A percentile compares a stretch with the other conserved stretches of the same genome.
These are phyloP conservation scores for Calidris pugnax DNA, from an alignment of 2,113 vertebrate species.

Conservation along the genomic window DNA sequence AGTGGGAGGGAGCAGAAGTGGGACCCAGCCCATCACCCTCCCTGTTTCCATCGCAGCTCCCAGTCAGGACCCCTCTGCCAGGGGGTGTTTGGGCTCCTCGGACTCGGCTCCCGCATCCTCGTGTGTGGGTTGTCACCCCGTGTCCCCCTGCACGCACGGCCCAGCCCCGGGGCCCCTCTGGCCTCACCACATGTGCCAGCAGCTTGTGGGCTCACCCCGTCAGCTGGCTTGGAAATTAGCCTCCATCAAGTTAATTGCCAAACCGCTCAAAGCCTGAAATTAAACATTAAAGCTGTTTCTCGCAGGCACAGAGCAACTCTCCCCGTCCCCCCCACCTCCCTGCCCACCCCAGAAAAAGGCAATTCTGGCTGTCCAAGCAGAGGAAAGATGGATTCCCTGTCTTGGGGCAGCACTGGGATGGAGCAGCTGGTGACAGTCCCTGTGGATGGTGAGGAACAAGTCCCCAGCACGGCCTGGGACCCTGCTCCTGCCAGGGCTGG, in stretches of 20 bases:
- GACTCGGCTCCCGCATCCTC: fast-evolving
- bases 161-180: not conserved
- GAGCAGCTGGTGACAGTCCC: not conserved
- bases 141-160: fast-evolving
- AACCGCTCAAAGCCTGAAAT: constrained; percentile 9
- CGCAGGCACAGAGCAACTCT: not conserved
- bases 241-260: constrained; percentile 54
- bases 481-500: fast-evolving
- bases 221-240: constrained; percentile 36
- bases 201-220: not conserved
- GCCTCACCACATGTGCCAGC: not conserved
- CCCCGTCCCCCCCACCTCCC: not conserved
- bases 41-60: not conserved
- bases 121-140: not conserved
- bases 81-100: fast-evolving
- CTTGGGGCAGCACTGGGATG: not conserved
- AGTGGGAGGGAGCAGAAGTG: not conserved
- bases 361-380: not conserved
- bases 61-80: not conserved
- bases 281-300: constrained; percentile 19
- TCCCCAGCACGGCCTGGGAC: not conserved
- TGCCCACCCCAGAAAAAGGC: not conserved
- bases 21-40: not conserved
- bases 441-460: fast-evolving
- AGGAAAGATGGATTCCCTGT: constrained; percentile 1